Conservation (phyloP, 2,888 invertebrate species). For the Drosophila austrosaltans region DNA sequence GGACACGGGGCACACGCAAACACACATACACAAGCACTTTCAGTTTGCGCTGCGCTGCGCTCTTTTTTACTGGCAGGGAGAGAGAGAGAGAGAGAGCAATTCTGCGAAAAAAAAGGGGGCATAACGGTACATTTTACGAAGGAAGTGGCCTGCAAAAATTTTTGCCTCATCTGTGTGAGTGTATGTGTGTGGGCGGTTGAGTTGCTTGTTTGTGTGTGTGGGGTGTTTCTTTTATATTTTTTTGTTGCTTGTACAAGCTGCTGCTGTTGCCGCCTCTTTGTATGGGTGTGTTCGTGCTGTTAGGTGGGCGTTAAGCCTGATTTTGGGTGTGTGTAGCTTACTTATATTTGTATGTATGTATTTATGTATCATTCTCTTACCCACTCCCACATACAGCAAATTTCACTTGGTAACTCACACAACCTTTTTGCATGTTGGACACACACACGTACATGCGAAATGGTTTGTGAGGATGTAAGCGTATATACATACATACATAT, state of each 20-base stretch:
- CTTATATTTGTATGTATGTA: conserved; percentile 17
- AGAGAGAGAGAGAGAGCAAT: conserved; percentile 40
- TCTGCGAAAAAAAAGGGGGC: conserved; percentile 58
- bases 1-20: conserved; percentile 50
- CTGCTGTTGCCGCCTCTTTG: conserved; percentile 17
- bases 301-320: conserved; percentile 27
- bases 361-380: conserved; percentile 53
- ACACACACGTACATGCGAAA: conserved; percentile 16
- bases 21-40: conserved; percentile 26
- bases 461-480: conserved; percentile 12
- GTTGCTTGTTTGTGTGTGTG: conserved; percentile 45
- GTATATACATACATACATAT: conserved; percentile 37
- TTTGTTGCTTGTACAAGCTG: conserved; percentile 31
- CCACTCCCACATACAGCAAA: conserved; percentile 45
- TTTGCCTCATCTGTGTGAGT: conserved; percentile 42
- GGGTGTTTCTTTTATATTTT: conserved; percentile 52
- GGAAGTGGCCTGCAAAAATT: conserved; percentile 73
- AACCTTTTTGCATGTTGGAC: conserved; percentile 32
- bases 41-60: conserved; percentile 48
- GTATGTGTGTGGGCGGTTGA: conserved; percentile 42
- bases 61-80: conserved; percentile 58
- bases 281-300: conserved; percentile 37
- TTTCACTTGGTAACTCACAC: conserved; percentile 76
- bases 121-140: conserved; percentile 54
- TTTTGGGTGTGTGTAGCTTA: conserved; percentile 50